These are phyloP conservation scores for Gallinago nigripennis DNA, from an alignment of 2,797 vertebrate species.

Conservation along the genomic window DNA sequence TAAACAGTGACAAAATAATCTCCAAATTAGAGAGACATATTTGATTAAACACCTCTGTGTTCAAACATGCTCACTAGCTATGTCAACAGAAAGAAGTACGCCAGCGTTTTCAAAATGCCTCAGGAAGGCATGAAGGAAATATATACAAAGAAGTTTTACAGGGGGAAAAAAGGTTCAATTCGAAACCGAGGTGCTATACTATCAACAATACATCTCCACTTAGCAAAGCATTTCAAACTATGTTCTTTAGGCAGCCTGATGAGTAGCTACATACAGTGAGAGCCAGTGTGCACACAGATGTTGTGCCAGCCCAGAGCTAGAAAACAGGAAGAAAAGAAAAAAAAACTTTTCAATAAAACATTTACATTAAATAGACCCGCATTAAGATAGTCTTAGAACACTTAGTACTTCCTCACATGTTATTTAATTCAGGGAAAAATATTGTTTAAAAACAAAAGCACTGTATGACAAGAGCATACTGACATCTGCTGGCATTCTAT, in stretches of 20 bases:
- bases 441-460: neutral
- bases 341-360: neutral
- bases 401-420: neutral
- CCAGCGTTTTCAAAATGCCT: neutral
- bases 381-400: neutral
- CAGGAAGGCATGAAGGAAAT: neutral
- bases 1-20: conserved; percentile 20
- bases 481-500: conserved; percentile 79
- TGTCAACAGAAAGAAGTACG: neutral
- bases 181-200: neutral
- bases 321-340: neutral
- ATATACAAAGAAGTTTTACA: neutral
- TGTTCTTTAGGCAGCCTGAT: neutral
- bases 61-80: neutral
- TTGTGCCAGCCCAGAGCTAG: neutral
- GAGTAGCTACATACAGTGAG: neutral
- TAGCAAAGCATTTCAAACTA: neutral
- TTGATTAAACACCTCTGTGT: neutral
- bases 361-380: neutral
- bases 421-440: neutral
- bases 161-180: neutral
- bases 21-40: neutral
- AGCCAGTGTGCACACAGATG: accelerated
- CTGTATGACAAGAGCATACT: conserved; percentile 70
- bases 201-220: neutral